A percentile compares a stretch with the other conserved stretches of the same genome.
phyloP scores from a whole-genome alignment of 2,113 vertebrate species.

The Silurus meridionalis region DNA sequence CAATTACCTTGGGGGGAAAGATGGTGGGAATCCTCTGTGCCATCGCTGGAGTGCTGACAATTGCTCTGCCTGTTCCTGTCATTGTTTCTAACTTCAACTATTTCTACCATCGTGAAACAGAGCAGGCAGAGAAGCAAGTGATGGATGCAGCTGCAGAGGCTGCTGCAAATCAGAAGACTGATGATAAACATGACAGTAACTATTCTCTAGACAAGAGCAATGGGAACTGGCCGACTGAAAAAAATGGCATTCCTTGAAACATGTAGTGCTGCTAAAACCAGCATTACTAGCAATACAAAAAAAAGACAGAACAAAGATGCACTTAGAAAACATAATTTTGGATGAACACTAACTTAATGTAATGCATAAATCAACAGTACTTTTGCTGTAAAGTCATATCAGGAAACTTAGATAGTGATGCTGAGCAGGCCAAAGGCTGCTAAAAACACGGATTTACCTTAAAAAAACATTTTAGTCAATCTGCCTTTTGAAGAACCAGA shows the following conservation, averaged over 20 bases:
- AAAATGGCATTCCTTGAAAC: constrained; percentile 72
- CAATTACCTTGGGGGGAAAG: constrained; percentile 90
- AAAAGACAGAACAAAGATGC: constrained; percentile 46
- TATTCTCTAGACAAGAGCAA: constrained; percentile 85
- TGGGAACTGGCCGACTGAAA: constrained; percentile 78
- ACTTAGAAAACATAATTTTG: constrained; percentile 39
- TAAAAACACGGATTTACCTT: constrained; percentile 17
- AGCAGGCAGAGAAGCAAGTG: constrained; percentile 85
- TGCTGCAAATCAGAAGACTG: constrained; percentile 69
- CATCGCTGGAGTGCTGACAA: constrained; percentile 94
- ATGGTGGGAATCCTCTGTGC: constrained; percentile 95
- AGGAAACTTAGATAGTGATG: constrained; percentile 38
- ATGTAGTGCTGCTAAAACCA: constrained; percentile 3
- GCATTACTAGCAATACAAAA: constrained; percentile 43
- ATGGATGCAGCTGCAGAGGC: constrained; percentile 79
- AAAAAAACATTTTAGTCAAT: constrained; percentile 9
- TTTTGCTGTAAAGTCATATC: constrained; percentile 60
- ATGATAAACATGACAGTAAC: constrained; percentile 77
- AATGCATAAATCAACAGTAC: constrained; percentile 51
- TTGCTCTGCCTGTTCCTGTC: constrained; percentile 93
- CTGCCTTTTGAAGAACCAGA: constrained; percentile 8
- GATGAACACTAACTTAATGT: constrained; percentile 51
- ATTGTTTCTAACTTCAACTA: constrained; percentile 99
- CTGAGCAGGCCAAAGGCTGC: constrained; percentile 40
- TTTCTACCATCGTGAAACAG: constrained; percentile 95